Conservation (phyloP, 37 sponge, comb jelly and placozoan genomes). For the Hexactinellida sp. region DNA sequence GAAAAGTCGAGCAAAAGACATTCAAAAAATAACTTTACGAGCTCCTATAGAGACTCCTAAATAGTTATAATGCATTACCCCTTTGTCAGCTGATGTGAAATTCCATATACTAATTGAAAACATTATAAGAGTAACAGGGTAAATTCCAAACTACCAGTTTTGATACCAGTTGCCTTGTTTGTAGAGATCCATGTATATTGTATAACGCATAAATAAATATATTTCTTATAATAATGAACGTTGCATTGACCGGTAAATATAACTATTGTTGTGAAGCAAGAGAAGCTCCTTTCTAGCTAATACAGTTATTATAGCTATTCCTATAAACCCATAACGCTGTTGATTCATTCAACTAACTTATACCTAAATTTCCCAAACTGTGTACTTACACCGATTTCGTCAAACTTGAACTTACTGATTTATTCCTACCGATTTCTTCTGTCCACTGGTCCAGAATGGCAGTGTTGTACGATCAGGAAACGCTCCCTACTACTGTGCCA, state of each 20-base stretch:
- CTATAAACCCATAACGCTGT: neutral
- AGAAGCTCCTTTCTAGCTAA: neutral
- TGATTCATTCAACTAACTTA: neutral
- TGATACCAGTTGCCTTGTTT: too few relatives aligned
- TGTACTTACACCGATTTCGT: neutral
- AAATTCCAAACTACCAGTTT: too few relatives aligned
- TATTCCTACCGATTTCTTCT: neutral
- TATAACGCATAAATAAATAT: too few relatives aligned
- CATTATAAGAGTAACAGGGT: too few relatives aligned
- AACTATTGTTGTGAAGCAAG: too few relatives aligned
- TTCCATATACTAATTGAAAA: too few relatives aligned
- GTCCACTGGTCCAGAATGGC: neutral
- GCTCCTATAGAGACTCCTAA: too few relatives aligned
- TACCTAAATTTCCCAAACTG: neutral
- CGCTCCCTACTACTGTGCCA: neutral
- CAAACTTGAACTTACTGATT: conserved; percentile 4
- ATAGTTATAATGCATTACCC: too few relatives aligned
- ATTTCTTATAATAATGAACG: too few relatives aligned
- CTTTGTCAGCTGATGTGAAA: too few relatives aligned
- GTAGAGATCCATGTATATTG: too few relatives aligned
- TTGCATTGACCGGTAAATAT: too few relatives aligned
- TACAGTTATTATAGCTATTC: neutral
- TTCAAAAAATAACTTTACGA: neutral
- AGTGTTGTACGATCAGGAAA: neutral
- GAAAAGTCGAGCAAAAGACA: neutral